Evolutionary conservation across 2,888 invertebrate genomes (phyloP).

Genomic region (Drosophila melanosoma): DNA sequence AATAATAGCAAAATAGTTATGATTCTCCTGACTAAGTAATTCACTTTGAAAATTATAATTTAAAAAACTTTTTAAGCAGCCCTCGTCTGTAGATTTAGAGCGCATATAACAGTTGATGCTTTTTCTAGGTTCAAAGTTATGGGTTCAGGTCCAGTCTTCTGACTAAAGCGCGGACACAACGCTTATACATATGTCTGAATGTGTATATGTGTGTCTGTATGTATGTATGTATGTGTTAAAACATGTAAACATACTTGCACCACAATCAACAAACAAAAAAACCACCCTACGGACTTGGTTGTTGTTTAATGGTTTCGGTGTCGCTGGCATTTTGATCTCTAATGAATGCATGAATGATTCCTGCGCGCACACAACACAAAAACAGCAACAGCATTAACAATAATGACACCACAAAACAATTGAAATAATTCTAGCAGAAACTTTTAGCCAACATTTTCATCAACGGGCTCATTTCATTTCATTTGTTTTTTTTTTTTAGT

Average conservation of each 20-base stretch:
- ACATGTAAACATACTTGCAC: constrained; percentile 2
- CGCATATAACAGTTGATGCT: no score
- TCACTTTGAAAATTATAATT: neutral
- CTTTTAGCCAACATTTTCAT: constrained; percentile 57
- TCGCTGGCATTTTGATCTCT: constrained; percentile 66
- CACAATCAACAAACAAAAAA: constrained; percentile 29
- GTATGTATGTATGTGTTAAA: neutral
- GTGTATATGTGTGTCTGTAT: neutral
- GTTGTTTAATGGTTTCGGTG: constrained; percentile 47
- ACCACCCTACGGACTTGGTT: constrained; percentile 27
- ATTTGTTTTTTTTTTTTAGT: constrained; percentile 37
- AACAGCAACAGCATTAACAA: constrained; percentile 44
- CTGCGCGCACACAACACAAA: constrained; percentile 44
- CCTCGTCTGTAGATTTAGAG: constrained; percentile 10
- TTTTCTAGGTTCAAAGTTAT: constrained; percentile 50
- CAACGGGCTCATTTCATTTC: constrained; percentile 24
- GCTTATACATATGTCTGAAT: neutral
- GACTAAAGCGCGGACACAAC: constrained; percentile 5
- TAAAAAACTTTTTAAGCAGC: constrained; percentile 4
- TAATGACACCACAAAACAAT: constrained; percentile 80
- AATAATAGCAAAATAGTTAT: neutral
- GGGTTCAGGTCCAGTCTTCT: constrained; percentile 25
- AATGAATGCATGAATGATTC: constrained; percentile 79
- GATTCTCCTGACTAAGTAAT: neutral
- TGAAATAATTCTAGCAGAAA: constrained; percentile 81